Evolutionary conservation across 2,797 vertebrate species (phyloP), one percentile per base, ranked within the genome.

Genomic region (Sebastes itinus): DNA sequence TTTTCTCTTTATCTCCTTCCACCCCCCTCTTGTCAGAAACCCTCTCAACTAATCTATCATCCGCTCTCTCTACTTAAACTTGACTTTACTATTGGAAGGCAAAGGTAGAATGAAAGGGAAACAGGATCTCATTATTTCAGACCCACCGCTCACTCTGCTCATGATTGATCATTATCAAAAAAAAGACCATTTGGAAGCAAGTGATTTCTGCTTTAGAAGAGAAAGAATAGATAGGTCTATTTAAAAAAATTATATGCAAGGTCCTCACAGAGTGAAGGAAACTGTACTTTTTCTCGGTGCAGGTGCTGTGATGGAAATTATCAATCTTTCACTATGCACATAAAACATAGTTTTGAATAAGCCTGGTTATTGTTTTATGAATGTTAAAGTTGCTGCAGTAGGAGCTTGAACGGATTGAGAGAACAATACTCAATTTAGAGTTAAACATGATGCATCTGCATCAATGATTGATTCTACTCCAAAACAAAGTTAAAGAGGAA

Each of bases 111-210:
- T 90, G 89, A 92, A 93, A 89, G 73, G 90, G 87, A 92, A 93
- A 94, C 79, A 18, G 83, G 90, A 94, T 93, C 93, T 95, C 94
- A 93, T 96, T 95, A 96, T 94, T 91, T 91, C 72, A 89, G 92
- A 86, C 82, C 84, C 82, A 92, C 82, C 42, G 81, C 81, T 92
- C 85, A 84, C 84, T 89, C 88, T 72, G 72, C 75, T 89, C 86
- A 80, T 89, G 86, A 92, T 89, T 93, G 89, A 95, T 95, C 92
- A 87, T 95, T 95, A 94, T 92, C 74, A 70, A 63, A 82, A 83
- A 90, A 89, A 82, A 82, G 79, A 68, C 91, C 87, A 86, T 93
- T 94, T 91, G 86, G 84, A 91, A 83, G 82, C 73, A 87, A 93
- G 81, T 83, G 75, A 93, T 89, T 92, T 88, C 71, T 87, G 79